Evolutionary conservation across 2,888 invertebrate genomes (phyloP), one percentile per base, ranked within the genome.

Genomic region (Drosophila stalkeri): DNA sequence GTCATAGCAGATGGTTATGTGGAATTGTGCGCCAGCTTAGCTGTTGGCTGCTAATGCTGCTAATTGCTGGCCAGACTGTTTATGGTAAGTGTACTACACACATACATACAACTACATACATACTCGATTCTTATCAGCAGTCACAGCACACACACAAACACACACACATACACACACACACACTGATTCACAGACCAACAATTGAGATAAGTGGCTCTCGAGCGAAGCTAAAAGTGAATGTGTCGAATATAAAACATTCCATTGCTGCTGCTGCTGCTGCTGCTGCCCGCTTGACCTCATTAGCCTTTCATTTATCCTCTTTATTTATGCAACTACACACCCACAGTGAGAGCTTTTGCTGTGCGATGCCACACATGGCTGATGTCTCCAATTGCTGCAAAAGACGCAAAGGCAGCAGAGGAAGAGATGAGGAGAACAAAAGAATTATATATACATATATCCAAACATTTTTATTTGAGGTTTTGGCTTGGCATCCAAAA

Each of bases 1-100:
- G 67, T 27, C 31, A 61, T 54, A 57, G 64, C 57, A 63, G 68
- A 72, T 64, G 69, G 72, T 67, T 47, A 64, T 65, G 65, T 63
- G 74, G 68, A 60, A 52, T 47, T 68, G 62, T 62, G 51, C 35
- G 46, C 18, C 69, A 64, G 76, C 61, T 63, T 41, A 57, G 76
- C 64, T 84, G 75, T 64, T 88, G 80, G 72, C 76, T 86, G 66
- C 72, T 86, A 75, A 88, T 84, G 75, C 68, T 89, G 79, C 86
- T 86, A 86, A 88, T 88, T 86, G 89, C 78, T 82, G 84, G 75
- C 72, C 82, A 84, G 60, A 82, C 86, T 76, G 78, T 84, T 89
- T 82, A 84, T 78, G 86, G 86, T 86, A 86, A 86, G 86, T 86
- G 66, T 57, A 62, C 46, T 46, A 11, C 39, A 31, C 16, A 52